These are phyloP conservation scores for Palythoa grandis DNA, from an alignment of 92 coral and sea anemone genomes.

Conservation along the genomic window DNA sequence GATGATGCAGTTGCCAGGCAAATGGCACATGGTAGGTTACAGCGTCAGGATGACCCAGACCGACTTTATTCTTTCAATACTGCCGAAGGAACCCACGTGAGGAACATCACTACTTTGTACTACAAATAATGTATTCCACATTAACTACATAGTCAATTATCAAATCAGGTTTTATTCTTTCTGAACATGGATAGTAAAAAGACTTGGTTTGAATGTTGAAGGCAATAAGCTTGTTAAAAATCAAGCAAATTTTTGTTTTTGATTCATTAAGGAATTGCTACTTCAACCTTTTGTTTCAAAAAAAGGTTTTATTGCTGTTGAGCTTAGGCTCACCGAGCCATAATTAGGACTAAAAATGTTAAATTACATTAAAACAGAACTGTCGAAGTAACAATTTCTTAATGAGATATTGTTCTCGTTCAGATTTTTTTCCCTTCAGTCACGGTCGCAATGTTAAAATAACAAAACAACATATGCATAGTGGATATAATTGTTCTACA, in stretches of 20 bases:
- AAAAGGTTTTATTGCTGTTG: conserved; percentile 9
- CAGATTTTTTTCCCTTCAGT: too few relatives aligned
- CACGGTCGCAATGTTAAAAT: conserved; percentile 18
- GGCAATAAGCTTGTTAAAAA: conserved; percentile 22
- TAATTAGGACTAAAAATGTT: conserved; percentile 9
- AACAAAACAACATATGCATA: conserved; percentile 23
- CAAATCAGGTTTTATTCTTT: conserved; percentile 19
- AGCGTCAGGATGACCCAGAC: conserved; percentile 34
- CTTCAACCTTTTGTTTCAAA: conserved; percentile 19
- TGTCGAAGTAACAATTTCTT: conserved; percentile 18
- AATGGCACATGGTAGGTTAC: conserved; percentile 21
- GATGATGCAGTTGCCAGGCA: conserved; percentile 49
- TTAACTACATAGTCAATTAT: conserved; percentile 34
- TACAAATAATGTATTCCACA: conserved; percentile 43
- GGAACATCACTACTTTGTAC: conserved; percentile 34
- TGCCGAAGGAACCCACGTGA: conserved; percentile 41
- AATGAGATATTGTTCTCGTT: not conserved
- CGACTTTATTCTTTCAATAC: conserved; percentile 44
- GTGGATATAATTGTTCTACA: conserved; percentile 12
- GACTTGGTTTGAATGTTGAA: conserved; percentile 23
- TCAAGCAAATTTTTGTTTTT: conserved; percentile 22
- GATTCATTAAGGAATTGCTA: conserved; percentile 11
- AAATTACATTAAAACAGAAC: conserved; percentile 22
- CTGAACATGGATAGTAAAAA: conserved; percentile 21
- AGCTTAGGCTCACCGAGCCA: conserved; percentile 29